These are phyloP conservation scores for Eurytemora carolleeae DNA, from an alignment of 1,140 invertebrate species.

Conservation along the genomic window DNA sequence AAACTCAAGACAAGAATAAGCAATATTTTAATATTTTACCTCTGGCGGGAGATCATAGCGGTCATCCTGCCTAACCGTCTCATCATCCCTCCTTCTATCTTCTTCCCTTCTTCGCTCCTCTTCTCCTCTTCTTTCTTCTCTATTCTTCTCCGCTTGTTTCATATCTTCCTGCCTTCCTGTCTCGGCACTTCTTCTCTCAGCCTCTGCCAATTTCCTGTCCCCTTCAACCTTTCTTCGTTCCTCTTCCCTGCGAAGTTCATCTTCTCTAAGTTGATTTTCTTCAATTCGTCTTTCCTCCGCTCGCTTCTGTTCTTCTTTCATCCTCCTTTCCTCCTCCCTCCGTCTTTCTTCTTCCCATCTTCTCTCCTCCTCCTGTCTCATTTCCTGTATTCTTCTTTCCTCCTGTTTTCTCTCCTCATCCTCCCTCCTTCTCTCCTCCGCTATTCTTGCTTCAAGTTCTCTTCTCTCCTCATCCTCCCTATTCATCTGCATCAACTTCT, in stretches of 20 bases:
- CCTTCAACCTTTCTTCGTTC: neutral
- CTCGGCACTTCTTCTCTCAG: neutral
- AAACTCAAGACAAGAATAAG: too few species aligned
- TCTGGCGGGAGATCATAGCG: neutral
- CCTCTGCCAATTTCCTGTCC: neutral
- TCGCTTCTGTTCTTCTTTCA: neutral
- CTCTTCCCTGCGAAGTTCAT: neutral
- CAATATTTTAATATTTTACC: neutral
- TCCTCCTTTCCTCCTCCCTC: neutral
- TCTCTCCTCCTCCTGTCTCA: neutral
- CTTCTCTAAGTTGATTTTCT: neutral
- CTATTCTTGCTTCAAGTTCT: neutral
- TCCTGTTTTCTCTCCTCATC: constrained; percentile 4
- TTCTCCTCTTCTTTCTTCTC: neutral
- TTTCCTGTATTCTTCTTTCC: constrained; percentile 1
- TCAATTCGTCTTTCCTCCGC: neutral
- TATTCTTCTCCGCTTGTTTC: neutral
- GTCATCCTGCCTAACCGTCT: neutral
- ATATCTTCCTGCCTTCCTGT: neutral
- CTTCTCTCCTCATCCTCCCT: neutral
- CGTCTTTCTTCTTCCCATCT: neutral
- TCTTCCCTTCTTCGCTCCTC: constrained; percentile 2
- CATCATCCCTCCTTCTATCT: constrained; percentile 10
- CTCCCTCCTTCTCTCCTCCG: neutral
- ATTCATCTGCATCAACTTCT: neutral